Percentiles rank a stretch among this genome's conserved stretches.
phyloP scores from a whole-genome alignment of 2,888 invertebrate genomes.

The Orthonevra nobilis region DNA sequence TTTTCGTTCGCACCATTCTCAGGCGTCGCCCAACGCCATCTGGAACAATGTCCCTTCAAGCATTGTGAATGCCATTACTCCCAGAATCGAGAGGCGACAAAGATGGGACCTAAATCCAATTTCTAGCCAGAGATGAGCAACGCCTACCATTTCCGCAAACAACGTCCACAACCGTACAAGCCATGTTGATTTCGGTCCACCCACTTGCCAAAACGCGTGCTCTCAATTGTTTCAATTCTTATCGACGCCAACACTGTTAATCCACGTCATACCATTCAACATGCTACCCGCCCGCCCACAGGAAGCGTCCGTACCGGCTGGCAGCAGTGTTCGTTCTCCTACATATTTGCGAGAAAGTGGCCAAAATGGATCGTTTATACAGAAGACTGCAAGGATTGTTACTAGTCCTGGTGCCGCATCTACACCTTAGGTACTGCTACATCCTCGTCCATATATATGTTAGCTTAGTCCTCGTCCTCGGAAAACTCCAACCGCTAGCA shows the following conservation, averaged over 20 bases:
- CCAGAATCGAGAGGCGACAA: constrained; percentile 3
- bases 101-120: constrained; percentile 25
- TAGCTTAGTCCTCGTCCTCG: no score
- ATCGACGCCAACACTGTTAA: constrained; percentile 43
- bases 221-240: constrained; percentile 51
- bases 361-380: neutral
- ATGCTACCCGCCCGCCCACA: constrained; percentile 8
- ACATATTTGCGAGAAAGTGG: neutral
- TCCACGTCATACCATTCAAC: constrained; percentile 34
- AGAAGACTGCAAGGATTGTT: no score
- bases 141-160: constrained; percentile 4
- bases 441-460: no score
- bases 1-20: constrained; percentile 36
- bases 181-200: neutral
- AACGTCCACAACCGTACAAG: constrained; percentile 12
- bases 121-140: constrained; percentile 4
- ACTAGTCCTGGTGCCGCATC: constrained; percentile 23
- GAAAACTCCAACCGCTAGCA: constrained; percentile 32
- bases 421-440: constrained; percentile 28
- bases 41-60: constrained; percentile 6
- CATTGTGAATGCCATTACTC: constrained; percentile 4
- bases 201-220: constrained; percentile 33
- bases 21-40: neutral
- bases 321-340: neutral
- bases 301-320: neutral